Evolutionary conservation across 2,888 invertebrate genomes (phyloP), one percentile per base, ranked within the genome.

Genomic region (Ophion slaviceki): DNA sequence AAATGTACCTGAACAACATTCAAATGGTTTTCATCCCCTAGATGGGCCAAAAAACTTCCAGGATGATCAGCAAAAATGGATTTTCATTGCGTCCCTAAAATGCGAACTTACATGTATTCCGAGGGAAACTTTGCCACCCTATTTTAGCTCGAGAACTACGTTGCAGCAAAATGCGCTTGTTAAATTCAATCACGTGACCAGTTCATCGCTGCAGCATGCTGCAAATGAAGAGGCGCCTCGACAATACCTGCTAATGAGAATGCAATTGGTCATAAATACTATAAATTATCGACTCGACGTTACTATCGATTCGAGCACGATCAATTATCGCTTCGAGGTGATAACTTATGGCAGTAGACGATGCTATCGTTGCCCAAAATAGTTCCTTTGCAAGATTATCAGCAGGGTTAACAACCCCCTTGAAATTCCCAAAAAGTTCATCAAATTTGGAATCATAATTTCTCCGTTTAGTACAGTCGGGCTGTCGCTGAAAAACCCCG

Each of bases 271-370:
- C 28, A 3, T 77, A 64, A 77, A 61, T 61, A 67, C 47, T 61
- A 5, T 24, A 45, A 36, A 72, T 74, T 82, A 82, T 82, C 78
- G 72, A 61, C 47, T 47, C 14, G 62, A n/a, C 66, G 40, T 68
- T n/a, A 40, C 40, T 59, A 45, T 17, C 8, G 59, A 40, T 32
- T 2, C 59, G 11, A 47, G 17, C 53, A 75, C 53, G 40, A 84
- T 75, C 59, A 75, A 79, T 84, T 67, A 80, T 53, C 75, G 62
- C 64, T 20, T 4, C n/a, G 24, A 72, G 1, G 77, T 66, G 77
- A 67, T 72, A 71, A 53, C 14, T 53, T 36, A 36, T 17, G 4
- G 24, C 36, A 45, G 61, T 66, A n/a, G 68, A 47, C 45, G 45
- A 68, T 24, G 4, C 20, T 68, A 20, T 66, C 64, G 6, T 20